These are phyloP conservation scores for Onchidella celtica DNA, from an alignment of 2,888 invertebrate species.

Conservation along the genomic window DNA sequence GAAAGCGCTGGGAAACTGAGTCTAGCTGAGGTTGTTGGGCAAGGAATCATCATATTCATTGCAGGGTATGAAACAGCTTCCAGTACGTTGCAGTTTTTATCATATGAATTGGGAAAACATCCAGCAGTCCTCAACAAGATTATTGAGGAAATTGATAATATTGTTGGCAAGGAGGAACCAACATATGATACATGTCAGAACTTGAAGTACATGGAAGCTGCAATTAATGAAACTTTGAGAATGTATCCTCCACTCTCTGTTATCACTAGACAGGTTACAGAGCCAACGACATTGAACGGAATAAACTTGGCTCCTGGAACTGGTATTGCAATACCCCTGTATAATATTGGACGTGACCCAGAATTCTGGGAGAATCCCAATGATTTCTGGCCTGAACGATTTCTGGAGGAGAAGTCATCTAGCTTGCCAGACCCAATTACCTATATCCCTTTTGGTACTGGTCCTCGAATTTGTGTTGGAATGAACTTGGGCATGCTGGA, in stretches of 20 bases:
- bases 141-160: slow-evolving; percentile 13
- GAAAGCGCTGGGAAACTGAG: slow-evolving; percentile 24
- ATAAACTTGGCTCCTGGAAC: slow-evolving; percentile 13
- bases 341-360: slow-evolving; percentile 27
- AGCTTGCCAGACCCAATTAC: not conserved
- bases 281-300: slow-evolving; percentile 12
- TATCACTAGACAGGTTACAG: not conserved
- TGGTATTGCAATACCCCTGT: slow-evolving; percentile 19
- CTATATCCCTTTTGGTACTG: slow-evolving; percentile 24
- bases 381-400: slow-evolving; percentile 24
- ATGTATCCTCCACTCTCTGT: slow-evolving; percentile 40
- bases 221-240: slow-evolving; percentile 30
- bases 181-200: slow-evolving; percentile 27
- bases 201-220: slow-evolving; percentile 36
- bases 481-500: slow-evolving; percentile 33
- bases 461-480: slow-evolving; percentile 31
- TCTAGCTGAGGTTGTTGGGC: slow-evolving; percentile 43
- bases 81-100: slow-evolving; percentile 48
- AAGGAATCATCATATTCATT: slow-evolving; percentile 49
- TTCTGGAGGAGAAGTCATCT: slow-evolving; percentile 15
- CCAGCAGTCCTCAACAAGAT: slow-evolving; percentile 15
- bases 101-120: slow-evolving; percentile 39
- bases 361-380: slow-evolving; percentile 40
- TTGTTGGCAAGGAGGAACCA: slow-evolving; percentile 9
- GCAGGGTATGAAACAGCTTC: slow-evolving; percentile 53